Evolutionary conservation across 1,140 invertebrate species (phyloP).

Genomic region (Lucilia cuprina): DNA sequence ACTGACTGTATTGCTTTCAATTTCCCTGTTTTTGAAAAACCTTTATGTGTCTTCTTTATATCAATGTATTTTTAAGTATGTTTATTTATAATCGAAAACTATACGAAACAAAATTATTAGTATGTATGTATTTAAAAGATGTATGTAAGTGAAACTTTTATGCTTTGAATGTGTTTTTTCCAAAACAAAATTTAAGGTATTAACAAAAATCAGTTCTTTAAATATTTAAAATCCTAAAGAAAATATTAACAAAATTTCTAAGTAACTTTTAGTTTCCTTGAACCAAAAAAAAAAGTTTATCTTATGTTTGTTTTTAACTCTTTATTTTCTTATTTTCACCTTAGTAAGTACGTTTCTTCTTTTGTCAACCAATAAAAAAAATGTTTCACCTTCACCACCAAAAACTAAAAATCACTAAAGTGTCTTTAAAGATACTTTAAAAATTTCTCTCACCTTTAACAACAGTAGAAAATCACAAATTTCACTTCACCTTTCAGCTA

Average conservation of each 20-base stretch:
- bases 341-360: conserved; percentile 7
- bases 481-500: conserved; percentile 23
- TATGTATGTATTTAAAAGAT: conserved; percentile 19
- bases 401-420: conserved; percentile 6
- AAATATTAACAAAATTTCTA: not conserved
- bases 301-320: not conserved
- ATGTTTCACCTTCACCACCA: conserved; percentile 10
- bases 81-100: not conserved
- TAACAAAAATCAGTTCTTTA: not conserved
- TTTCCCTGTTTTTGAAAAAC: not conserved
- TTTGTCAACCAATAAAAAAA: conserved; percentile 4
- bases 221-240: not conserved
- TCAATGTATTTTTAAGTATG: conserved; percentile 26
- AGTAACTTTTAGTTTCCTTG: not conserved
- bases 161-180: conserved; percentile 30
- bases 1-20: conserved; percentile 1
- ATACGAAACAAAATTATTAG: conserved; percentile 11
- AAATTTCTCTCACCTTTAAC: conserved; percentile 9
- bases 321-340: not conserved
- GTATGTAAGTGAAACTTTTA: conserved; percentile 26
- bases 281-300: not conserved
- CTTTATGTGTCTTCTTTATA: not conserved
- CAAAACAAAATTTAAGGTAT: conserved; percentile 17
- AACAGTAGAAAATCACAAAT: conserved; percentile 20
- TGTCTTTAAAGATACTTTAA: not conserved